Evolutionary conservation across 2,888 invertebrate genomes (phyloP).

Genomic region (Tenodera sinensis): DNA sequence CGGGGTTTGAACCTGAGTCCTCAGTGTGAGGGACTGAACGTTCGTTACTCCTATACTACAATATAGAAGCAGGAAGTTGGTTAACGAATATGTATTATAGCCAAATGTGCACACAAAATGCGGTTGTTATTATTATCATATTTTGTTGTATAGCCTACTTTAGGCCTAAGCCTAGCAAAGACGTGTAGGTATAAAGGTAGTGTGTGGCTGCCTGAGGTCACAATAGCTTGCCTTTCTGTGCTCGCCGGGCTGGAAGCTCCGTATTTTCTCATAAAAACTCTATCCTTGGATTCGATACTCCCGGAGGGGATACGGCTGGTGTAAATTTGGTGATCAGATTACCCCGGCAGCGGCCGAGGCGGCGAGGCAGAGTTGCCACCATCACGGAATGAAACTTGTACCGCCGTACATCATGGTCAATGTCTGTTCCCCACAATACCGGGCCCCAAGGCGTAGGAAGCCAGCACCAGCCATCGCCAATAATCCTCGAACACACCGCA

Average conservation of each 20-base stretch:
- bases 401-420: conserved; percentile 1
- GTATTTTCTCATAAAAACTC: not conserved
- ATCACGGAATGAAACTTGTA: not conserved
- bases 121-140: not conserved
- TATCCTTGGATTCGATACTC: not conserved
- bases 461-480: not conserved
- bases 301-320: not conserved
- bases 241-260: not conserved
- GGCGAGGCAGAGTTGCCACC: not conserved
- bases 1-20: too few species aligned
- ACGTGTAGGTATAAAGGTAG: not conserved
- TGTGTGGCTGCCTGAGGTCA: not conserved
- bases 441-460: not conserved
- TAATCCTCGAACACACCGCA: not conserved
- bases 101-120: too few species aligned
- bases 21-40: too few species aligned
- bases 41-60: too few species aligned
- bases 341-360: not conserved
- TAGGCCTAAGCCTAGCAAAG: not conserved
- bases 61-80: too few species aligned
- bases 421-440: not conserved
- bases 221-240: not conserved
- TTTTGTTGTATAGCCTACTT: not conserved
- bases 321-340: not conserved
- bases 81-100: too few species aligned